A percentile compares a stretch with the other conserved stretches of the same genome.
These are phyloP conservation scores for Conomelus anceps DNA, from an alignment of 2,888 invertebrate genomes.

Conservation along the genomic window DNA sequence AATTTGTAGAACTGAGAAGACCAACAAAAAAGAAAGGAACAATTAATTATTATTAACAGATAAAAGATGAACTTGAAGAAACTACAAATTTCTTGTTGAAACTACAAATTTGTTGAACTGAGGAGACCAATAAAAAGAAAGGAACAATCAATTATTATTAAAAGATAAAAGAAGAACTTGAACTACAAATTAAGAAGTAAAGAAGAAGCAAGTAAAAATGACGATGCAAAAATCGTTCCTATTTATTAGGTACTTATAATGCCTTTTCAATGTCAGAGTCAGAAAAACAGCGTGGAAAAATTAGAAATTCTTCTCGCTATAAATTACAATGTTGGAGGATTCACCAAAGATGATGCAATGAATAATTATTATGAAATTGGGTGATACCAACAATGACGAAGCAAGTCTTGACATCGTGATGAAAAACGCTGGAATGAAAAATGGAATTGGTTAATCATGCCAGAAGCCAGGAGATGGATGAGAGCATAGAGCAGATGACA, in stretches of 20 bases:
- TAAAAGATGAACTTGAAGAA: too few relatives aligned
- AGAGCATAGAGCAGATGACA: background rate
- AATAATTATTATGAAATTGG: background rate
- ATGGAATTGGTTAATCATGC: background rate
- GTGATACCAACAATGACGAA: background rate
- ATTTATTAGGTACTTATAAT: background rate
- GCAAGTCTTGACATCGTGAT: background rate
- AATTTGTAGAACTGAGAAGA: too few relatives aligned
- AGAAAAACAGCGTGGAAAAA: background rate
- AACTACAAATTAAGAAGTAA: background rate
- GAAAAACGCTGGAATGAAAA: background rate
- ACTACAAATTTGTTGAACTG: too few relatives aligned
- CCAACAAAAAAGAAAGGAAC: too few relatives aligned
- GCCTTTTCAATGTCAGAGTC: background rate
- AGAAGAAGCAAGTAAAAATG: background rate
- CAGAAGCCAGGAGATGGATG: background rate
- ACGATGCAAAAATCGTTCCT: background rate
- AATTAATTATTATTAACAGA: too few relatives aligned
- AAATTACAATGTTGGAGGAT: background rate
- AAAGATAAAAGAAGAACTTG: background rate
- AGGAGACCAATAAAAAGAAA: too few relatives aligned
- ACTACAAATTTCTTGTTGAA: too few relatives aligned
- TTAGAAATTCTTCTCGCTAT: background rate
- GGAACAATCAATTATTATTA: too few relatives aligned
- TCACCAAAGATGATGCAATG: background rate